Base-by-base conservation (phyloP, 1,140 invertebrate genomes). In the Subanguina moxae region DNA sequence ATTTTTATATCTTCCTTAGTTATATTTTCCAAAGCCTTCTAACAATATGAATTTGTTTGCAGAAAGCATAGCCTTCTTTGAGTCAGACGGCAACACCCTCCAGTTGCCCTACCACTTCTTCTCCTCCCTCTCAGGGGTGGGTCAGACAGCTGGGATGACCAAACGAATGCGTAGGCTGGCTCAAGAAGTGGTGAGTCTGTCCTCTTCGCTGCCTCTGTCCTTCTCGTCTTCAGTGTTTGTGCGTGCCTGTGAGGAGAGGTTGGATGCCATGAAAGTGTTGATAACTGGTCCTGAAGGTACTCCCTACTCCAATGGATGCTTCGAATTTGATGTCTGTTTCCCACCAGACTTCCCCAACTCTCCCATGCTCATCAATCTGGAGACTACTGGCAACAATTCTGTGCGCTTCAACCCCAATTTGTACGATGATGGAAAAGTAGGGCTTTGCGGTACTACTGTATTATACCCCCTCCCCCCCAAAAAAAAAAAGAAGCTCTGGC, bases 361-460 rank as follows among this genome's bases (percentile, higher is more conserved):
- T 48, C 85, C 85, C 8, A 87, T 87, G 62, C 90, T 90, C 75
- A 91, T 94, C 76, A 94, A 94, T 85, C 85, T 95, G 52, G 90
- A 93, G 85, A 96, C 93, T 13, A 96, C 92, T 1, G 93, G 93
- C 28, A 89, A 91, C 65, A 91, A 92, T 78, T 90, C 90, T 17
- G 90, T 96, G 73, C 87, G 93, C 70, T 97, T 97, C 83, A 97
- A 97, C 86, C 93, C 93, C 27, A 97, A 97, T 87, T 86, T 97
- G 25, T 96, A 96, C 84, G 63, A 67, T 57, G 57, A 65, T 38
- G 64, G 64, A 65, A 65, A 65, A 13, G 48, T 52, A 11, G 32
- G 32, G 3, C 11, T 95, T 73, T 87, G 93, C 70, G 95, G 95
- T n/a, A n/a, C n/a, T n/a, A n/a, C n/a, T n/a, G n/a, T n/a, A n/a